Evolutionary conservation across 2,797 vertebrate genomes (phyloP).

Genomic region (Microctenopoma stevenorrisi): DNA sequence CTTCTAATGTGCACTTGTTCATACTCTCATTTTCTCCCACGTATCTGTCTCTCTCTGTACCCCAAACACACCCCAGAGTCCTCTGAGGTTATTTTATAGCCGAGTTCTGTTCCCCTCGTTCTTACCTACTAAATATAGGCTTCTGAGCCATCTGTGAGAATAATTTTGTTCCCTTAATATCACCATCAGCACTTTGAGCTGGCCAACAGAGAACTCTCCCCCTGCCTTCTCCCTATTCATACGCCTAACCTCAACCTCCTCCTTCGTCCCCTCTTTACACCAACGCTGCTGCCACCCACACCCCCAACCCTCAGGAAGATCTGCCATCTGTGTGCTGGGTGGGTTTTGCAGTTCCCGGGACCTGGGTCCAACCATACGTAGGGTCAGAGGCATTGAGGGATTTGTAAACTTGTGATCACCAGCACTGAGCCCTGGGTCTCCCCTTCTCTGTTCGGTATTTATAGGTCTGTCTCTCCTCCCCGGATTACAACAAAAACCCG

Average conservation of each 20-base stretch:
- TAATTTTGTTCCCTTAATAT: conserved; percentile 90
- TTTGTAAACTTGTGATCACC: conserved; percentile 76
- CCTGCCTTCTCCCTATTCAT: conserved; percentile 67
- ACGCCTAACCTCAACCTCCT: conserved; percentile 61
- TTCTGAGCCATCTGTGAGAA: conserved; percentile 89
- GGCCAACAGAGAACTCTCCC: conserved; percentile 81
- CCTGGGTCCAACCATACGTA: conserved; percentile 73
- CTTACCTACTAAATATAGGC: conserved; percentile 89
- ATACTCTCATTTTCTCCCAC: conserved; percentile 2
- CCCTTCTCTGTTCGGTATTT: conserved; percentile 68
- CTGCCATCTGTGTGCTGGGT: conserved; percentile 76
- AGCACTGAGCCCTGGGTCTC: conserved; percentile 59
- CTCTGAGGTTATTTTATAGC: conserved; percentile 78
- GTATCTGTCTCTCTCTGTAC: conserved; percentile 61
- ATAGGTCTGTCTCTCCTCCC: conserved; percentile 67
- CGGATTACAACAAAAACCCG: conserved; percentile 76
- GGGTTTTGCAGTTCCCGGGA: conserved; percentile 81
- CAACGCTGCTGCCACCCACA: conserved; percentile 66
- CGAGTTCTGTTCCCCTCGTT: conserved; percentile 64
- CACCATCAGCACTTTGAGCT: conserved; percentile 91
- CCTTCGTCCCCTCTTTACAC: conserved; percentile 64
- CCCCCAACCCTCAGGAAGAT: conserved; percentile 72
- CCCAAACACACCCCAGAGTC: conserved; percentile 61
- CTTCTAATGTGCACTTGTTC: conserved; percentile 26
- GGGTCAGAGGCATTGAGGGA: conserved; percentile 82